Evolutionary conservation across 1,140 invertebrate species (phyloP).

Genomic region (Megalopta genalis): DNA sequence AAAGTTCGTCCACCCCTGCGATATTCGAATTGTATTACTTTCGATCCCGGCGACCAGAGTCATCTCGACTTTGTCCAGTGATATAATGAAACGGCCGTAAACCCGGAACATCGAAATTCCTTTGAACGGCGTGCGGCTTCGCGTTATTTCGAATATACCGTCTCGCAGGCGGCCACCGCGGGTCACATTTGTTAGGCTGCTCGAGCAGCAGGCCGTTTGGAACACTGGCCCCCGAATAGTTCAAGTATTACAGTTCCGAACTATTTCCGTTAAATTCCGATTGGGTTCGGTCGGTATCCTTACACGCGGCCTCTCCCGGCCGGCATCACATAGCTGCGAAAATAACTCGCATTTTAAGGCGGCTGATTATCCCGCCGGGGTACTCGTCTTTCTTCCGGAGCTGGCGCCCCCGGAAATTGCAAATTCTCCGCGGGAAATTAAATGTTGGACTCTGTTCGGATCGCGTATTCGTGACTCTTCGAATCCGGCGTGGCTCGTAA

Average conservation of each 20-base stretch:
- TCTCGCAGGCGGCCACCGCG: neutral
- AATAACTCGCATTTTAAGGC: neutral
- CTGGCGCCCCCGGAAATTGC: neutral
- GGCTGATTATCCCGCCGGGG: neutral
- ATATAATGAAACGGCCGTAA: neutral
- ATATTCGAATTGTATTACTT: no score
- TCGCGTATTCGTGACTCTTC: no score
- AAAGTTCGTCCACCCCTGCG: no score
- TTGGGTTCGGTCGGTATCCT: neutral
- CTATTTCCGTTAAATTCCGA: slow-evolving; percentile 6
- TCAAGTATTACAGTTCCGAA: neutral
- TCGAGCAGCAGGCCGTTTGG: neutral
- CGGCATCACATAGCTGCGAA: neutral
- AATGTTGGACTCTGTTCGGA: no score
- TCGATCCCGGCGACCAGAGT: neutral
- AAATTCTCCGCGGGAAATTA: no score
- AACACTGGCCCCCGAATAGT: slow-evolving; percentile 1
- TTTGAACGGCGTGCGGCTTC: neutral
- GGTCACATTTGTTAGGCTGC: slow-evolving; percentile 1
- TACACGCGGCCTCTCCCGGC: neutral
- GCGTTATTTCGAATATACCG: neutral
- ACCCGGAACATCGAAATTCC: neutral
- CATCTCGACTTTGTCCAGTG: neutral
- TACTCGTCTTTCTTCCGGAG: neutral
- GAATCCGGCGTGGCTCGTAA: no score